Percentiles rank a stretch among this genome's conserved stretches.
These are phyloP conservation scores for Ammodytes dubius DNA, from an alignment of 2,113 vertebrate species.

Conservation along the genomic window DNA sequence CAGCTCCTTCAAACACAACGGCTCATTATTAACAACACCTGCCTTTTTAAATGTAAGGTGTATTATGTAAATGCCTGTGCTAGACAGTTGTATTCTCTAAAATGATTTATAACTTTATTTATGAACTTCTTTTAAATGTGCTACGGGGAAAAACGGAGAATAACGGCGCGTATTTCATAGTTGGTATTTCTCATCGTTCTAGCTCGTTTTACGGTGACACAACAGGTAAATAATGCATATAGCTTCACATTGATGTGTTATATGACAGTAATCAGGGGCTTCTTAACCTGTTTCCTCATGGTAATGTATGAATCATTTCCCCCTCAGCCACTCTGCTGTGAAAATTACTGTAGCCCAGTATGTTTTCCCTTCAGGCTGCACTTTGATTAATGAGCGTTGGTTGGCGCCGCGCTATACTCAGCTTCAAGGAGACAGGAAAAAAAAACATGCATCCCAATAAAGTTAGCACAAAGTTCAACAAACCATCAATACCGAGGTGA, in stretches of 20 bases:
- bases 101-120: neutral
- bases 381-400: slow-evolving; percentile 78
- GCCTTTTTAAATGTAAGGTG: slow-evolving; percentile 77
- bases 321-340: slow-evolving; percentile 72
- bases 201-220: slow-evolving; percentile 35
- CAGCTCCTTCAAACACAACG: slow-evolving; percentile 78
- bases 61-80: slow-evolving; percentile 74
- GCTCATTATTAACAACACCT: slow-evolving; percentile 83
- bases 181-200: slow-evolving; percentile 11
- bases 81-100: slow-evolving; percentile 21
- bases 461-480: slow-evolving; percentile 52
- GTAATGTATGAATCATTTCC: slow-evolving; percentile 79
- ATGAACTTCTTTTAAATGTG: neutral
- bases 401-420: slow-evolving; percentile 38
- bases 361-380: slow-evolving; percentile 76
- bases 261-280: slow-evolving; percentile 75
- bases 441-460: slow-evolving; percentile 58
- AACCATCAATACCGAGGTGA: slow-evolving; percentile 41
- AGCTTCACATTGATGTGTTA: slow-evolving; percentile 67
- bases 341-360: slow-evolving; percentile 76
- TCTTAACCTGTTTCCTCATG: slow-evolving; percentile 77
- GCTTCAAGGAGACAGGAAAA: slow-evolving; percentile 37
- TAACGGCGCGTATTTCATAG: neutral
- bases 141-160: neutral
- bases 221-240: slow-evolving; percentile 62